Evolutionary conservation across 2,888 invertebrate species (phyloP), one percentile per base, ranked within the genome.

Genomic region (Sphecodes monilicornis): DNA sequence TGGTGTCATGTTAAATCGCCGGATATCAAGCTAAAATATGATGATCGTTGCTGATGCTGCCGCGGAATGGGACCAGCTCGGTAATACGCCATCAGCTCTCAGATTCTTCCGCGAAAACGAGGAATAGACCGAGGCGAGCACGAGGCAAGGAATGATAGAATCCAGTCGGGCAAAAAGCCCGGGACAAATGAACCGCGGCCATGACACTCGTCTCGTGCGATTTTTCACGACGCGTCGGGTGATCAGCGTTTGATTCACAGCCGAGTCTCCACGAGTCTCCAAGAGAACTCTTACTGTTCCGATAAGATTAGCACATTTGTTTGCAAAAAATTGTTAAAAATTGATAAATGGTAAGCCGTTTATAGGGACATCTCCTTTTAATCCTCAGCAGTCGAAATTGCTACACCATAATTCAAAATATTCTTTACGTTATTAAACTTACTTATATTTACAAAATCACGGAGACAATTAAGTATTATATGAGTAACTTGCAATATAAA

Each of bases 1-100:
- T 88, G 87, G 86, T 90, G 91, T 89, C 87, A 89, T 86, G 86
- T 91, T 92, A 93, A 93, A 93, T 93, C 91, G 91, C 91, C 91
- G 90, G 93, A 92, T 93, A 93, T 93, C 93, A 93, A 93, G 92
- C 91, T 93, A 91, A 93, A 93, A 93, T 93, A 93, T 93, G 93
- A 93, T 93, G 93, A 93, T 93, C 92, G 93, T 92, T 90, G 92
- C 91, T 91, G 92, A 85, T 84, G 79, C 73, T 78, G 77, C 69
- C 91, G 91, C 90, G 91, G 92, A 92, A 91, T 91, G 90, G 91
- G 92, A 92, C 91, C 92, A 91, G 89, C 88, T 88, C 89, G 89
- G 91, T 93, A 92, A 93, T 93, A 91, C 90, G 88, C 89, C 90
- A 86, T 86, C 86, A 79, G 72, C 66, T n/a, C 32, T n/a, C 26